phyloP scores from a whole-genome alignment of 2,797 vertebrate species.

The Buceros bicornis region DNA sequence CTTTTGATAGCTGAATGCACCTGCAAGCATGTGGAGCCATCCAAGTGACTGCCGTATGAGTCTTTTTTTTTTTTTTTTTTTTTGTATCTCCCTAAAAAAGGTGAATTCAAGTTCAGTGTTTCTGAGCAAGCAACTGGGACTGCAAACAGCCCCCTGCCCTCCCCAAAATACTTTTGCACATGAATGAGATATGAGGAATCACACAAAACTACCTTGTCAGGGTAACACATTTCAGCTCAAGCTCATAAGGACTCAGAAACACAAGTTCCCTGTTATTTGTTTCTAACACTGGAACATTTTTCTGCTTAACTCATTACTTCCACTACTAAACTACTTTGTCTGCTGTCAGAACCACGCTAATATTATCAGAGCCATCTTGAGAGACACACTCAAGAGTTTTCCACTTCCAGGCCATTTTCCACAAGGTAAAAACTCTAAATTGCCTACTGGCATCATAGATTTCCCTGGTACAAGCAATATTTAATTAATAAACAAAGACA shows the following conservation, averaged over 20 bases:
- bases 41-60: neutral
- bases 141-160: neutral
- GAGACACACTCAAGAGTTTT: neutral
- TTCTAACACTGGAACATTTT: neutral
- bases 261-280: neutral
- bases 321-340: neutral
- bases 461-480: accelerated
- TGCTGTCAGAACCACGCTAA: neutral
- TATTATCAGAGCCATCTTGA: neutral
- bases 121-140: neutral
- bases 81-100: accelerated
- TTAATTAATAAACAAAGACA: neutral
- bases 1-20: neutral
- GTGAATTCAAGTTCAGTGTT: neutral
- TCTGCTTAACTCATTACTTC: neutral
- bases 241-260: neutral
- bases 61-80: no score
- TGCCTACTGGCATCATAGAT: neutral
- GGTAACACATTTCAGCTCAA: neutral
- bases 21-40: neutral
- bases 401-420: neutral
- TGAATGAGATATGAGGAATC: neutral
- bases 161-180: neutral
- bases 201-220: neutral
- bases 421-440: neutral